Evolutionary conservation across 2,113 vertebrate species (phyloP), one percentile per base, ranked within the genome.

Genomic region (Paralichthys olivaceus): DNA sequence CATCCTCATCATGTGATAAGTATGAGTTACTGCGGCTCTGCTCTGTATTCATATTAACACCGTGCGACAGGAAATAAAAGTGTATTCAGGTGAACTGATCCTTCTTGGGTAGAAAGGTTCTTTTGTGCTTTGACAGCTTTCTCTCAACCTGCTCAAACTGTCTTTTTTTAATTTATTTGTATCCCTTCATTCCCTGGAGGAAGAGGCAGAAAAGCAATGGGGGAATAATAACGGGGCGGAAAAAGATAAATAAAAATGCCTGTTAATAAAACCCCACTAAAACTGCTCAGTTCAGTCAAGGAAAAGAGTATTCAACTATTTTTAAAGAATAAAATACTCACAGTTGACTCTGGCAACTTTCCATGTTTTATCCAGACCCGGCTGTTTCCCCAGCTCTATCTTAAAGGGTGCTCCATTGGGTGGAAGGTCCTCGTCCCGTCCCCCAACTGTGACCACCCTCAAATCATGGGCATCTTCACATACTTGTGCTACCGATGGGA

Each of bases 401-500:
- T 95, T 97, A 92, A 98, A 99, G 9, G 97, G 97, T 0, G 96
- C 96, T 5, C 96, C 95, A 11, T 99, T 98, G 45, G 97, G 97
- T 7, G 94, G 91, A 17, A 99, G 94, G 82, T 99, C 98, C 85
- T 95, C 96, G 89, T 99, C 98, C 25, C 94, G 93, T 0, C 96
- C 98, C 20, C 96, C 96, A 20, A 99, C 81, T 19, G 97, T 89
- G 76, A 96, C 95, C 23, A 98, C 96, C 7, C 93, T 97, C 85
- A 97, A 94, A 51, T 99, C 96, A 77, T 95, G 95, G 43, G 95
- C 87, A 0, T 98, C 97, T 0, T 99, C 97, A 6, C 98, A 99
- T 43, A 99, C 96, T 32, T 92, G 96, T 0, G 96, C 97, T 40
- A 95, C 93, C 0, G 95, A 95, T 11, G 97, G 97, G n/a, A 96